Evolutionary conservation across 2,797 vertebrate genomes (phyloP).

Genomic region (Gorsachius magnificus): DNA sequence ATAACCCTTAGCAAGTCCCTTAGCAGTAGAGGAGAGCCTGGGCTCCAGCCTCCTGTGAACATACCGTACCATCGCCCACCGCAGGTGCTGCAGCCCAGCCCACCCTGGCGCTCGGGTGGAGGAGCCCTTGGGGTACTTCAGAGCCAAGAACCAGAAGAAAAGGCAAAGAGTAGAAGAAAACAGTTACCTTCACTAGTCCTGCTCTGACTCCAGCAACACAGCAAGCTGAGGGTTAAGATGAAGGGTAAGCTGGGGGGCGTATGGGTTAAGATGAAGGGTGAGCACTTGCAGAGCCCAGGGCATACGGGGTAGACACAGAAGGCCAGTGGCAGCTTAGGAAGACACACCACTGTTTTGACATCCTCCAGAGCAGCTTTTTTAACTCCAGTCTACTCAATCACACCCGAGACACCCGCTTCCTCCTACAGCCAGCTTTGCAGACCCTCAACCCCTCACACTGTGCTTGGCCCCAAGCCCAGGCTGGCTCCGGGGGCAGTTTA

Average conservation of each 20-base stretch:
- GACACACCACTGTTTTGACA: rapidly evolving
- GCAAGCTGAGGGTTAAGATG: not conserved
- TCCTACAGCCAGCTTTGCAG: not conserved
- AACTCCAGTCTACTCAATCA: not conserved
- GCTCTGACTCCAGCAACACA: not conserved
- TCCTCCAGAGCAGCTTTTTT: not conserved
- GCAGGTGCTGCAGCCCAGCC: not conserved
- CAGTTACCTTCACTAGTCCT: rapidly evolving
- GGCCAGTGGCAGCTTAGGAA: not conserved
- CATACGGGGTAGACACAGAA: rapidly evolving
- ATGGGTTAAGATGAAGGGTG: not conserved
- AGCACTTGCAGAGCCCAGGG: rapidly evolving
- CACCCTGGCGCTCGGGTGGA: rapidly evolving
- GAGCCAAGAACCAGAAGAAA: not conserved
- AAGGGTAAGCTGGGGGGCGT: not conserved
- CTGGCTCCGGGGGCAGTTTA: not conserved
- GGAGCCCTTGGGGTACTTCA: not conserved
- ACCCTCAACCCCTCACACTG: not conserved
- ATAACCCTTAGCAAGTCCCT: not conserved
- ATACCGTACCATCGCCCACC: rapidly evolving
- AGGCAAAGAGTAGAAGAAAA: not conserved
- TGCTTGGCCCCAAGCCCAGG: no score
- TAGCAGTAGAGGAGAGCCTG: not conserved
- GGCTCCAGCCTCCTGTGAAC: not conserved
- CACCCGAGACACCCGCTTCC: not conserved